Evolutionary conservation across 2,797 vertebrate species (phyloP).

Genomic region (Phataginus tricuspis): DNA sequence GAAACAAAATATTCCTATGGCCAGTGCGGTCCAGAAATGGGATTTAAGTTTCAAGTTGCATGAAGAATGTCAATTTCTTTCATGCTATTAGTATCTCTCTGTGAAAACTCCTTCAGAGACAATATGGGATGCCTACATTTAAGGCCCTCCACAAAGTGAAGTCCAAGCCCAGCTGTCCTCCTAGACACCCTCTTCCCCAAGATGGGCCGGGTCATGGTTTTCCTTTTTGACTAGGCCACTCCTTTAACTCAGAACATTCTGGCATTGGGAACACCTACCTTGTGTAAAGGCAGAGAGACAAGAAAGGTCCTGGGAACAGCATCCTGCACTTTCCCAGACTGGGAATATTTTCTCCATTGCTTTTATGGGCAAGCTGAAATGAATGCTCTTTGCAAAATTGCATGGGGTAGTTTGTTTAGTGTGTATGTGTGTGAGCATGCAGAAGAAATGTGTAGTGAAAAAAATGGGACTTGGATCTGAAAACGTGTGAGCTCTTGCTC

Average conservation of each 20-base stretch:
- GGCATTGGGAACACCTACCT: background rate
- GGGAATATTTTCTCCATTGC: background rate
- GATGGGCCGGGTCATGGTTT: background rate
- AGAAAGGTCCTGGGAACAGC: background rate
- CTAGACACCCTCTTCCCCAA: background rate
- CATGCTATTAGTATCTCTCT: background rate
- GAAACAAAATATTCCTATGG: background rate
- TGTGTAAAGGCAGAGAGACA: background rate
- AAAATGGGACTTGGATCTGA: background rate
- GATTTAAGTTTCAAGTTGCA: background rate
- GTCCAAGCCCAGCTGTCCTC: background rate
- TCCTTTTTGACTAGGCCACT: background rate
- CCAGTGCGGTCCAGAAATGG: background rate
- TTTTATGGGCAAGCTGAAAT: conserved; percentile 4
- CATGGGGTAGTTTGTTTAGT: background rate
- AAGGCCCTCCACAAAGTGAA: background rate
- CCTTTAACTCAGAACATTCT: background rate
- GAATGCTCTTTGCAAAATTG: background rate
- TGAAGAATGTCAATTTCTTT: background rate
- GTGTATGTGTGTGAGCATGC: background rate
- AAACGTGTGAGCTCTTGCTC: background rate
- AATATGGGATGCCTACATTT: background rate
- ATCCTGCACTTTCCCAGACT: background rate
- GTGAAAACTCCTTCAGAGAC: background rate
- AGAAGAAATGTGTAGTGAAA: background rate